Percentiles rank a stretch among this genome's conserved stretches.
These are phyloP conservation scores for Calcarius ornatus DNA, from an alignment of 2,113 vertebrate species.

Conservation along the genomic window DNA sequence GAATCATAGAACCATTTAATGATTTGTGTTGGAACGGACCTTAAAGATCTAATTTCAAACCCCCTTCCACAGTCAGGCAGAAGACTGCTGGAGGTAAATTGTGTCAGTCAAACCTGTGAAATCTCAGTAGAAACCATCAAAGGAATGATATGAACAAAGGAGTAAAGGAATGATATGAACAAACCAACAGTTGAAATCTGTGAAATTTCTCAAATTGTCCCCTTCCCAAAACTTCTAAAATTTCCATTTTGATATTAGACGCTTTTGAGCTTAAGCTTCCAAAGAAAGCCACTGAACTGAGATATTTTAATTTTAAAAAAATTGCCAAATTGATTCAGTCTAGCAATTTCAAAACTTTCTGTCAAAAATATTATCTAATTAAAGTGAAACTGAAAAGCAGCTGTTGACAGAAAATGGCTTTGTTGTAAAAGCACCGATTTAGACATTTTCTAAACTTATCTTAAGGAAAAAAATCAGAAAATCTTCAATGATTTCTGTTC, in stretches of 20 bases:
- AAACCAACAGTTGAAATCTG: neutral
- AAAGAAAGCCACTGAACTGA: neutral
- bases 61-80: neutral
- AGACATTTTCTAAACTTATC: neutral
- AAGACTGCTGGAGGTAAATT: accelerated
- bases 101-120: neutral
- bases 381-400: neutral
- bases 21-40: neutral
- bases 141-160: neutral
- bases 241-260: neutral
- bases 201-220: neutral
- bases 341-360: neutral
- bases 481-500: neutral
- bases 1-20: neutral
- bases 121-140: neutral
- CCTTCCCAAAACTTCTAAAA: neutral
- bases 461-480: neutral
- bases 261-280: neutral
- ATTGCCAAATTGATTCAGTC: neutral
- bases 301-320: neutral
- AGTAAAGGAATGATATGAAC: neutral
- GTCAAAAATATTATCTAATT: neutral
- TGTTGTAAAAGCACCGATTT: neutral
- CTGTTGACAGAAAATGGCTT: neutral
- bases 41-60: neutral